A percentile compares a stretch with the other conserved stretches of the same genome.
Conservation (phyloP, 2,797 vertebrate genomes). For the Pseudotriccus pelzelni region DNA sequence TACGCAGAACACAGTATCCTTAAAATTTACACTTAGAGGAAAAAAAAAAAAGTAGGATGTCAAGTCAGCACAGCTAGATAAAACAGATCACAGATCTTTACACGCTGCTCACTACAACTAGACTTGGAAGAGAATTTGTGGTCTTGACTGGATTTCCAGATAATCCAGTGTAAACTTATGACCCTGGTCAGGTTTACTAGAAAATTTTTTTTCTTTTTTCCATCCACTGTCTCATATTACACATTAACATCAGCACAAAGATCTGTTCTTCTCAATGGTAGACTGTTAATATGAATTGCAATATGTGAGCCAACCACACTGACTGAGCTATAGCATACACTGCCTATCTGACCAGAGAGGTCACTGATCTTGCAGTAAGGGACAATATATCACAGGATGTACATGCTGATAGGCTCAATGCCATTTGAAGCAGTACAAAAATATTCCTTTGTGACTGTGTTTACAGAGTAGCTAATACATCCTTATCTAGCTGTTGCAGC, state of each 20-base stretch:
- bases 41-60: neutral
- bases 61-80: neutral
- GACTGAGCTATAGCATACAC: neutral
- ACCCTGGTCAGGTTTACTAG: neutral
- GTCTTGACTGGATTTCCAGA: neutral
- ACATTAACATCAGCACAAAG: neutral
- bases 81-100: neutral
- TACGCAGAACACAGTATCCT: neutral
- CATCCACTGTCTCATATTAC: neutral
- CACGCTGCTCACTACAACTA: neutral
- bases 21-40: neutral
- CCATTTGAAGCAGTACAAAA: constrained; percentile 10
- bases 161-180: neutral
- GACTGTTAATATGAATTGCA: neutral
- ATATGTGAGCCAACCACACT: neutral
- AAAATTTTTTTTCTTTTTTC: neutral
- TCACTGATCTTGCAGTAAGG: constrained; percentile 58
- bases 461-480: constrained; percentile 24
- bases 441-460: constrained; percentile 42
- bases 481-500: constrained; percentile 59
- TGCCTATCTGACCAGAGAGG: constrained; percentile 28
- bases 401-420: constrained; percentile 31
- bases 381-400: constrained; percentile 49
- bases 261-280: neutral
- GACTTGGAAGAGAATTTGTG: neutral